Evolutionary conservation across 2,797 vertebrate genomes (phyloP), one percentile per base, ranked within the genome.

Genomic region (Eospalax fontanierii): DNA sequence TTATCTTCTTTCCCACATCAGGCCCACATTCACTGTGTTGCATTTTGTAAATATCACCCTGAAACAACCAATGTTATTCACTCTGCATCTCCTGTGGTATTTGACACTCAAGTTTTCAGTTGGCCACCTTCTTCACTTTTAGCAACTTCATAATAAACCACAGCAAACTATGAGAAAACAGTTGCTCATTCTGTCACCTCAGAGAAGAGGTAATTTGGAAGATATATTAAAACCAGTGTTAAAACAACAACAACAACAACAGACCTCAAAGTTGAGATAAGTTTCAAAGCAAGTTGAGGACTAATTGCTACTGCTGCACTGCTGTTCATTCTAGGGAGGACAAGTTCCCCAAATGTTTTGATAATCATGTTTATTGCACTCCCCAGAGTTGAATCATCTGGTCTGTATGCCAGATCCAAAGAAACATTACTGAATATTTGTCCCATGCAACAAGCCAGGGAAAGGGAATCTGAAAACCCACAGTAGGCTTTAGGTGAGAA

Each of bases 131-230:
- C 95, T 97, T 91, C n/a, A 83, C 82, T 90, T 96, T 90, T 93
- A 84, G 91, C 92, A 93, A 43, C 71, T 86, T 95, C 79, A 84
- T 91, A 97, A 97, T 95, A 98, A 98, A 98, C 98, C 97, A 97
- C 97, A 95, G 12, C n/a, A 59, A 91, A 93, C 88, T 81, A 70
- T 70, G 93, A 97, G 78, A 86, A 91, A 98, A 96, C 96, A 97
- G 95, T 97, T 95, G 75, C 93, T 96, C 82, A 88, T 97, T 89
- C 87, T 97, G 90, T 93, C 75, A 95, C 89, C n/a, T 93, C 78
- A 84, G 81, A 97, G 80, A 95, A 73, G 66, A 97, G 91, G 21
- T 87, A 66, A 91, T 89, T 91, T 88, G 70, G 81, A 90, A 95
- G 86, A 85, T 59, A 87, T 95, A 92, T 94, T 12, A 79, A 92